Conservation (phyloP, 2,797 vertebrate genomes). For the Amblyraja radiata region DNA sequence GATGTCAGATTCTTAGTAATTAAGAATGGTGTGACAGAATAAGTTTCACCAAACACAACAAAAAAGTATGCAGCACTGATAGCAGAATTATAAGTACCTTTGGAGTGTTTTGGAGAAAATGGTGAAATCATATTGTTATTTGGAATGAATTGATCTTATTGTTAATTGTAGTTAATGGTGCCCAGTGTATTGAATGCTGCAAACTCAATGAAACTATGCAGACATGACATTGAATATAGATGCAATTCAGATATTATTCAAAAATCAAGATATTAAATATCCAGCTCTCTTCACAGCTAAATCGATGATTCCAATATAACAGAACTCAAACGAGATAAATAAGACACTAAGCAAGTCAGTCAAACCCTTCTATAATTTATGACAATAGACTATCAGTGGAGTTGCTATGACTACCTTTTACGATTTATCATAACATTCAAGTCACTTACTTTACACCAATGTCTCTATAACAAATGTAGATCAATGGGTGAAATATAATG, state of each 20-base stretch:
- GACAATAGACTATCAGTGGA: neutral
- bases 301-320: neutral
- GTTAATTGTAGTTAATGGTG: neutral
- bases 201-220: neutral
- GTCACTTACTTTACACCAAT: neutral
- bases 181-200: neutral
- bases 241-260: neutral
- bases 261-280: neutral
- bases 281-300: neutral
- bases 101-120: neutral
- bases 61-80: neutral
- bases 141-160: neutral
- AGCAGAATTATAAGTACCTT: neutral
- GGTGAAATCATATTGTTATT: neutral
- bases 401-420: neutral
- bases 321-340: neutral
- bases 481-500: neutral
- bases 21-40: neutral
- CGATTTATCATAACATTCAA: neutral
- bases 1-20: neutral
- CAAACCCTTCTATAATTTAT: neutral
- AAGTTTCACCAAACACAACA: neutral
- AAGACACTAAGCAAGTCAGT: neutral
- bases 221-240: neutral
- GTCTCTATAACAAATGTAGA: neutral